Evolutionary conservation across 2,888 invertebrate species (phyloP), one percentile per base, ranked within the genome.

Genomic region (Brenthis daphne): DNA sequence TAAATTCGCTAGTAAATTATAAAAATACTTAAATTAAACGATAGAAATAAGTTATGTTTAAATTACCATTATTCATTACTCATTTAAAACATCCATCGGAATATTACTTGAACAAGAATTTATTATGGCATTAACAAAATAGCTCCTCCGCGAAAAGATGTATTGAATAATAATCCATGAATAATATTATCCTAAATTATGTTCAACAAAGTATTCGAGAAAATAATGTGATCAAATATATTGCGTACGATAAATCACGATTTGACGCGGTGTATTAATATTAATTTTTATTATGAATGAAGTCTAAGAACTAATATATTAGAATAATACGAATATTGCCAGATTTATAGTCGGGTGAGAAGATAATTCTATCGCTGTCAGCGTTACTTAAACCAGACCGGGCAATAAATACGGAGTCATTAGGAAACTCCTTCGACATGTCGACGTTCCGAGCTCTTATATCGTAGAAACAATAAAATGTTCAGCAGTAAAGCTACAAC

Each of bases 401-500:
- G 61, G 61, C 69, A 64, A 65, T 72, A 69, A 71, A 71, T 61
- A 72, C 58, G 69, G 47, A 16, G 61, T 69, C 71, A 69, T 72
- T 72, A 72, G 67, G 53, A 43, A 54, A 53, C 24, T 20, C 33
- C 55, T 20, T 50, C 29, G 64, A 61, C 50, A 55, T 63, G 69
- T 67, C 64, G 73, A 68, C 61, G 68, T 71, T 73, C 70, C 77
- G 76, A 79, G 76, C 80, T 82, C 79, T 80, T 80, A 70, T 67
- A 64, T 81, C 77, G 76, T 73, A 75, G 78, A 82, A 82, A 85
- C 85, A 88, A 85, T 88, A 88, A 88, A 88, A 84, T 79, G 81
- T 78, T 74, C 72, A 72, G 79, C 81, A 77, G 79, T 87, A 87
- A 87, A 85, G 75, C 77, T 77, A 70, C 77, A 74, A 80, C 81